These are phyloP conservation scores for Paracanthobrama guichenoti DNA, from an alignment of 2,113 vertebrate species.

Conservation along the genomic window DNA sequence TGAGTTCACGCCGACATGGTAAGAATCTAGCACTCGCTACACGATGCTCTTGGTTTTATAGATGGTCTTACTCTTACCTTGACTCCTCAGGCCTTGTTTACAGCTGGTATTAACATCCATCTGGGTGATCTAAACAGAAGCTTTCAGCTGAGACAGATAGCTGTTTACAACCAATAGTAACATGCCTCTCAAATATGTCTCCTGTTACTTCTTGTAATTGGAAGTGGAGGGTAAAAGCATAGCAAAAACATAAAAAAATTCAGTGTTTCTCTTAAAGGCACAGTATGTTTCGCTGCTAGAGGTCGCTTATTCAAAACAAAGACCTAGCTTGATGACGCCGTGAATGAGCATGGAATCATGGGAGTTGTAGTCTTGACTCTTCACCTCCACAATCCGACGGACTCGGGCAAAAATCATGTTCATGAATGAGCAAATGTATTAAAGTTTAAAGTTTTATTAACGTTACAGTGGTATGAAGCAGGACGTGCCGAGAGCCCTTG, in stretches of 20 bases:
- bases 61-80: background rate
- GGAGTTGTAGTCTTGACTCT: no score
- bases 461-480: no score
- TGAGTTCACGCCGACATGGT: constrained; percentile 97
- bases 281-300: no score
- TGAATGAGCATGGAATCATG: no score
- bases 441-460: no score
- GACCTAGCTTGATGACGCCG: no score
- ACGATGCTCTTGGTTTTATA: background rate
- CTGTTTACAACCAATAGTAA: background rate
- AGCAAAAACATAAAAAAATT: no score
- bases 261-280: background rate
- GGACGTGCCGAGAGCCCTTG: no score
- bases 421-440: no score
- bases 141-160: background rate
- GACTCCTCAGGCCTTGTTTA: constrained; percentile 4
- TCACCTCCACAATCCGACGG: no score
- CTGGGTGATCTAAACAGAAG: constrained; percentile 2
- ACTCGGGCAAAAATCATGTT: no score
- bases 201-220: background rate
- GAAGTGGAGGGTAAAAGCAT: background rate
- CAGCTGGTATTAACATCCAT: background rate
- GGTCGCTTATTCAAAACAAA: no score
- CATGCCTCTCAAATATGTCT: background rate
- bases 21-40: constrained; percentile 57